These are phyloP conservation scores for Coleophora flavipennella DNA, from an alignment of 2,888 invertebrate species.

Conservation along the genomic window DNA sequence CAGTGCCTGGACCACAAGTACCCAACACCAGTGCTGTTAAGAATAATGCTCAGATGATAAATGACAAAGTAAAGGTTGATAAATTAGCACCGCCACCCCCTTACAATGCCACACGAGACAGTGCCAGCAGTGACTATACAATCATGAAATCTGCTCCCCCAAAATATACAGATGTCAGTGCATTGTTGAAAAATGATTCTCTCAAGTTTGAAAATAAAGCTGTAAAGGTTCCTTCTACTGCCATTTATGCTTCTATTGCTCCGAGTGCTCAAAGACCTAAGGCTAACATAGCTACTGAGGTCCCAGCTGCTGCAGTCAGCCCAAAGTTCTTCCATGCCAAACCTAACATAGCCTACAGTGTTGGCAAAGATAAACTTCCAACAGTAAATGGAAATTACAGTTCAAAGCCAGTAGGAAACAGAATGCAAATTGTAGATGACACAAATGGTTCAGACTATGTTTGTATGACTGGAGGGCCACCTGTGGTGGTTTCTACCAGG, in stretches of 20 bases:
- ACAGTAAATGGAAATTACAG: constrained; percentile 45
- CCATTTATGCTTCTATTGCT: constrained; percentile 68
- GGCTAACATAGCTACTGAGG: constrained; percentile 68
- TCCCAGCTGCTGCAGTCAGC: constrained; percentile 63
- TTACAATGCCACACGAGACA: constrained; percentile 44
- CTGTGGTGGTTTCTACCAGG: constrained; percentile 54
- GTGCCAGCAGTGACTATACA: constrained; percentile 55
- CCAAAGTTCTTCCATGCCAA: constrained; percentile 73
- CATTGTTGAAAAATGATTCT: constrained; percentile 47
- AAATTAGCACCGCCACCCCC: constrained; percentile 70
- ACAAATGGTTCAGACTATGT: constrained; percentile 87
- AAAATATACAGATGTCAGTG: constrained; percentile 62
- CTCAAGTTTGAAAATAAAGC: constrained; percentile 58
- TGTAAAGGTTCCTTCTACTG: constrained; percentile 60
- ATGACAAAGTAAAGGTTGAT: constrained; percentile 63
- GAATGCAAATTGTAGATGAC: constrained; percentile 75
- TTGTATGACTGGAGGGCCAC: constrained; percentile 84
- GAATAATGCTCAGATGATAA: constrained; percentile 37
- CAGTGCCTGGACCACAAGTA: constrained; percentile 58
- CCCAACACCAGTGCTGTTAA: constrained; percentile 46
- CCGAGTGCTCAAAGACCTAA: constrained; percentile 69
- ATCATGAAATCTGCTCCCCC: constrained; percentile 66
- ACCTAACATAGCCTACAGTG: constrained; percentile 73
- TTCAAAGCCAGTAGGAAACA: constrained; percentile 38
- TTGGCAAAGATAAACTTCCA: constrained; percentile 46